Conservation (phyloP, 2,797 vertebrate species). For the Sarcoramphus papa region DNA sequence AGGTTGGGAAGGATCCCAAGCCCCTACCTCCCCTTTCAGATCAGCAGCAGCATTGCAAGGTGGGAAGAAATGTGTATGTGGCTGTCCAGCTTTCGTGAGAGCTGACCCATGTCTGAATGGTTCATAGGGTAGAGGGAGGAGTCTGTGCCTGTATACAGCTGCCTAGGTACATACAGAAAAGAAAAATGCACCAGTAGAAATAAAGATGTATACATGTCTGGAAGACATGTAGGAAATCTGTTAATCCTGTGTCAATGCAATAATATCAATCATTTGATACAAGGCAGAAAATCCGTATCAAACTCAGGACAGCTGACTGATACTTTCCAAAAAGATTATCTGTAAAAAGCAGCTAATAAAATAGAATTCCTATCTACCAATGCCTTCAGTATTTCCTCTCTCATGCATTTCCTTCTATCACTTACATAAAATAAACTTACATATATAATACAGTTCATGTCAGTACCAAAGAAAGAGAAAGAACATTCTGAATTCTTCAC, state of each 20-base stretch:
- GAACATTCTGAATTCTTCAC: neutral
- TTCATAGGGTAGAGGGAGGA: neutral
- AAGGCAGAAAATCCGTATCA: neutral
- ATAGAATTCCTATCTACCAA: neutral
- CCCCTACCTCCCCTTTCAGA: neutral
- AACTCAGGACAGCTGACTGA: neutral
- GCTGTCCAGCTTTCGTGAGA: neutral
- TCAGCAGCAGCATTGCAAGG: neutral
- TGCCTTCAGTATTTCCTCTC: neutral
- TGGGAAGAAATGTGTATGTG: neutral
- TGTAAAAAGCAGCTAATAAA: neutral
- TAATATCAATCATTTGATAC: neutral
- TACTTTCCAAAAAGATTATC: neutral
- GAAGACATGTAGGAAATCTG: neutral
- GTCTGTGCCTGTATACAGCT: neutral
- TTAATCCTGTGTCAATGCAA: neutral
- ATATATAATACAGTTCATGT: neutral
- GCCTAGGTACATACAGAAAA: neutral
- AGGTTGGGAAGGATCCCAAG: neutral
- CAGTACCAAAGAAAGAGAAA: neutral
- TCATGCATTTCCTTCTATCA: neutral
- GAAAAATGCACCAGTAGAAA: neutral
- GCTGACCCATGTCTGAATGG: accelerated
- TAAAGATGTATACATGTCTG: neutral
- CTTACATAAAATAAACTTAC: neutral